phyloP scores from a whole-genome alignment of 2,888 invertebrate genomes.

The Argyresthia albistria region DNA sequence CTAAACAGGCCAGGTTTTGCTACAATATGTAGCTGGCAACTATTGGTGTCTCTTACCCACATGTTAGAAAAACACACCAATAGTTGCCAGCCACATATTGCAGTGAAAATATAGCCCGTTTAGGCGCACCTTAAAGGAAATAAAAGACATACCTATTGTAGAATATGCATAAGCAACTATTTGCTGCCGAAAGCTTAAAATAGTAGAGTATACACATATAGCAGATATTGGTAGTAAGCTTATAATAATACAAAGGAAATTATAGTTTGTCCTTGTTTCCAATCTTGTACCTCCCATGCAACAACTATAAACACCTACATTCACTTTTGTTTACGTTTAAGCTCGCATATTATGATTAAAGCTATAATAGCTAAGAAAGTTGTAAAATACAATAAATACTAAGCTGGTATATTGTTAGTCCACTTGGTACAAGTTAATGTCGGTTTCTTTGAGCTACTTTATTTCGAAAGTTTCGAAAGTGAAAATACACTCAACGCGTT shows the following conservation, averaged over 20 bases:
- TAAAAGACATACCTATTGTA: no score
- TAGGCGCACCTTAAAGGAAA: no score
- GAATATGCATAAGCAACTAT: no score
- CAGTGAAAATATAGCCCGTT: no score
- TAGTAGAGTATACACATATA: no score
- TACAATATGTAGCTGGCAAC: no score
- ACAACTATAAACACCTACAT: constrained; percentile 32
- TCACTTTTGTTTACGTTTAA: constrained; percentile 56
- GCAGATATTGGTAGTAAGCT: no score
- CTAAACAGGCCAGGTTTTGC: no score
- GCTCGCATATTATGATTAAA: constrained; percentile 3
- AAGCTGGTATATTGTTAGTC: constrained; percentile 9
- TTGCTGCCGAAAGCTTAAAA: no score
- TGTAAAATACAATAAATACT: not conserved
- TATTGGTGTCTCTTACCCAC: no score
- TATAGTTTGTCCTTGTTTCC: constrained; percentile 36
- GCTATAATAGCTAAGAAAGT: constrained; percentile 5
- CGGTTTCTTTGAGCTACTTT: constrained; percentile 13
- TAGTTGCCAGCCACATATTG: no score
- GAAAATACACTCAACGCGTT: constrained; percentile 24
- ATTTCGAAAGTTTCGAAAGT: constrained; percentile 47
- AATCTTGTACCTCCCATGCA: constrained; percentile 29
- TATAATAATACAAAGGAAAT: constrained; percentile 15
- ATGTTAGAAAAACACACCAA: no score
- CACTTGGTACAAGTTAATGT: constrained; percentile 8